Conservation (phyloP, 2,888 invertebrate genomes). For the Cyclophora punctaria region DNA sequence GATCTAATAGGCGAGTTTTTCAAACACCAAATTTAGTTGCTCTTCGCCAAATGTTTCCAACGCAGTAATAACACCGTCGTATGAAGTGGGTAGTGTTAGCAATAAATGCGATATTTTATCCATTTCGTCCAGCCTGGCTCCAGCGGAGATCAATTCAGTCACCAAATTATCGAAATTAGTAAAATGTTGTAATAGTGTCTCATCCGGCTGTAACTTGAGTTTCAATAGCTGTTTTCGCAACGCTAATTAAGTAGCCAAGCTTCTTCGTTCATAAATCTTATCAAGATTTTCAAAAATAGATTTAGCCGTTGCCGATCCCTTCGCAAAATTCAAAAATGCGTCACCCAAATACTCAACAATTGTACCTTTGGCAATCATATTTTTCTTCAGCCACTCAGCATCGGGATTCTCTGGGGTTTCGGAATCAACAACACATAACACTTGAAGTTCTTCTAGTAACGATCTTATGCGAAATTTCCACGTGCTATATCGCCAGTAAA, state of each 20-base stretch:
- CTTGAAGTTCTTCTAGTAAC: conserved; percentile 1
- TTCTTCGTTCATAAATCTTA: conserved; percentile 17
- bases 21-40: conserved; percentile 32
- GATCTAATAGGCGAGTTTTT: conserved; percentile 10
- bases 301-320: neutral
- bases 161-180: conserved; percentile 32
- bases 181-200: neutral
- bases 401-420: neutral
- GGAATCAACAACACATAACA: conserved; percentile 1
- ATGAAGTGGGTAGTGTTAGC: conserved; percentile 31
- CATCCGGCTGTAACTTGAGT: conserved; percentile 13
- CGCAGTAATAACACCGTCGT: conserved; percentile 39
- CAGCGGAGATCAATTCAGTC: conserved; percentile 29
- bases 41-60: conserved; percentile 35
- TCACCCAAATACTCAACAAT: conserved; percentile 10
- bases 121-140: conserved; percentile 34
- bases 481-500: no score
- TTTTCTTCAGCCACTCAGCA: neutral
- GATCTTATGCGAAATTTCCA: no score
- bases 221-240: conserved; percentile 16
- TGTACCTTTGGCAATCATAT: conserved; percentile 16
- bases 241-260: conserved; percentile 20
- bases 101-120: conserved; percentile 38
- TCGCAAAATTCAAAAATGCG: neutral
- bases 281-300: conserved; percentile 16